Conservation (phyloP, 2,113 vertebrate genomes). For the Pseudopipra pipra region DNA sequence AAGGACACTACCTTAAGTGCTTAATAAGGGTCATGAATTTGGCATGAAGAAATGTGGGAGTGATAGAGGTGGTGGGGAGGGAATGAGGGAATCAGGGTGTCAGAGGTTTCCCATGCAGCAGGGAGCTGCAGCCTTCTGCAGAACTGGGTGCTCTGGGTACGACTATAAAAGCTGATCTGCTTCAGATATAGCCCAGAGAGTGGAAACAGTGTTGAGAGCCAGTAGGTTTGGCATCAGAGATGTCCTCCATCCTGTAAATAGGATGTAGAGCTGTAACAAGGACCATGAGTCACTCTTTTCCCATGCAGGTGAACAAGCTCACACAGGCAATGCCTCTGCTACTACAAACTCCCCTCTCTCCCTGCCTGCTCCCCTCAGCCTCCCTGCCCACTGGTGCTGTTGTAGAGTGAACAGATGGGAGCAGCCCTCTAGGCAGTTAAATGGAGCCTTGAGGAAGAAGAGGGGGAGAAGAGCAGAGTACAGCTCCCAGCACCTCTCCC, state of each 20-base stretch:
- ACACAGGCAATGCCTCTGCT: neutral
- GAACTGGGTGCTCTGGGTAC: neutral
- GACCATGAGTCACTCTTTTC: neutral
- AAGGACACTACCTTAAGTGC: neutral
- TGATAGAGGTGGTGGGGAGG: neutral
- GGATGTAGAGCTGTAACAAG: neutral
- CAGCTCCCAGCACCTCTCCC: neutral
- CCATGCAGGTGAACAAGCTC: neutral
- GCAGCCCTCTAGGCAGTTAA: neutral
- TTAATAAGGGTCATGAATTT: neutral
- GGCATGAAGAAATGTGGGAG: neutral
- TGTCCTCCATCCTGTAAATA: neutral
- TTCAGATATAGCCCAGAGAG: neutral
- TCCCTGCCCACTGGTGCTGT: neutral
- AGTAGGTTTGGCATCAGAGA: neutral
- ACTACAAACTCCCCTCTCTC: neutral
- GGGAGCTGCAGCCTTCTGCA: neutral
- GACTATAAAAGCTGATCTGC: neutral
- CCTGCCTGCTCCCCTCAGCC: neutral
- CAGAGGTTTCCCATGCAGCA: neutral
- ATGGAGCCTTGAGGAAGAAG: neutral
- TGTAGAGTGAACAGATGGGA: neutral
- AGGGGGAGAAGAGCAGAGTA: fast-evolving
- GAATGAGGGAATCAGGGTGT: neutral
- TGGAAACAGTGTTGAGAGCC: neutral